Conservation (phyloP, 2,797 vertebrate species). For the Sarcoramphus papa region DNA sequence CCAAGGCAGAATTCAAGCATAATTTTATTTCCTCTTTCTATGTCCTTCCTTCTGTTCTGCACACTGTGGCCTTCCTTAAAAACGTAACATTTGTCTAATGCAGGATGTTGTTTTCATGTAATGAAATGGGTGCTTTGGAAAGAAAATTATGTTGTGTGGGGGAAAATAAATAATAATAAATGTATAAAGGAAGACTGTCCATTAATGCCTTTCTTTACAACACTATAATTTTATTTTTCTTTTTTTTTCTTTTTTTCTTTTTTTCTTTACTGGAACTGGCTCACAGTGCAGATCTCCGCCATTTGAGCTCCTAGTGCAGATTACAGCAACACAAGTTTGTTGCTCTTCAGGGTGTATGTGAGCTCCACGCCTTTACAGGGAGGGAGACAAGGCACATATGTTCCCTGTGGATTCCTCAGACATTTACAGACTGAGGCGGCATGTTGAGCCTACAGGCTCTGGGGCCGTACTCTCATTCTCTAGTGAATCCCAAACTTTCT, state of each 20-base stretch:
- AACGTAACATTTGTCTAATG: not conserved
- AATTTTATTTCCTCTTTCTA: not conserved
- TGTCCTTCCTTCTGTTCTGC: not conserved
- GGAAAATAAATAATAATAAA: not conserved
- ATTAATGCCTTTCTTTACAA: not conserved
- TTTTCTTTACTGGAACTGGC: not conserved
- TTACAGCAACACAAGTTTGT: not conserved
- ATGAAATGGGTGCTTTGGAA: not conserved
- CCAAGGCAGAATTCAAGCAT: not conserved
- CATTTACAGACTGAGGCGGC: not conserved
- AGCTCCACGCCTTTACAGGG: not conserved
- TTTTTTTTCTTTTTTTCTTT: too few relatives aligned
- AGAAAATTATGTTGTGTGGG: not conserved
- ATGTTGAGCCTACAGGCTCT: not conserved
- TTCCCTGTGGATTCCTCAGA: not conserved
- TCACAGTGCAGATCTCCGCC: not conserved
- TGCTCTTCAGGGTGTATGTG: not conserved
- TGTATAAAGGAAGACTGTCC: not conserved
- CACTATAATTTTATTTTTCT: not conserved
- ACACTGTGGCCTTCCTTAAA: not conserved
- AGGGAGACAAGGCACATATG: not conserved
- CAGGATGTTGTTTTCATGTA: not conserved
- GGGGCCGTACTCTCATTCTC: not conserved
- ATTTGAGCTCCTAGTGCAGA: not conserved
- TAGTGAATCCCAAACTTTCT: not conserved